Evolutionary conservation across 2,797 vertebrate species (phyloP).

Genomic region (Synanceia verrucosa): DNA sequence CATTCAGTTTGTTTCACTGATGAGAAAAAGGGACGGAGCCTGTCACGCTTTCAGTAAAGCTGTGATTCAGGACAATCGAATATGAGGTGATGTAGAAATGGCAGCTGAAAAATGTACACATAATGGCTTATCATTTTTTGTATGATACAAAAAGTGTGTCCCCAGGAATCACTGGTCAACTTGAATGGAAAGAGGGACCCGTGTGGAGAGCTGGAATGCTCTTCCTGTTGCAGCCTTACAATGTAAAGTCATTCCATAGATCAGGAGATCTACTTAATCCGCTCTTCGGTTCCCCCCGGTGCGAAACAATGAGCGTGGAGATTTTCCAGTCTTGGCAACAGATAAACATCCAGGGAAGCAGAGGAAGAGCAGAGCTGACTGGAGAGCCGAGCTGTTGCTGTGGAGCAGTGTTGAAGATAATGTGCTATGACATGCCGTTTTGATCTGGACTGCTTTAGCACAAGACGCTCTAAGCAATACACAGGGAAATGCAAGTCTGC

Average conservation of each 20-base stretch:
- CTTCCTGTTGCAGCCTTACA: slow-evolving; percentile 49
- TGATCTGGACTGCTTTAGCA: slow-evolving; percentile 75
- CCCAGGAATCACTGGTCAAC: neutral
- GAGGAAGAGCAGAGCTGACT: slow-evolving; percentile 60
- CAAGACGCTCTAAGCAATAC: slow-evolving; percentile 65
- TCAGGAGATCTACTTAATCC: slow-evolving; percentile 71
- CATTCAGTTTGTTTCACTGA: neutral
- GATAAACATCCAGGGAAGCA: slow-evolving; percentile 70
- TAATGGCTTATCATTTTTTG: neutral
- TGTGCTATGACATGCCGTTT: slow-evolving; percentile 66
- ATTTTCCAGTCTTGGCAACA: slow-evolving; percentile 70
- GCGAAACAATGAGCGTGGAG: slow-evolving; percentile 63
- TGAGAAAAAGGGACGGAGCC: neutral
- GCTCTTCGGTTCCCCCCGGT: slow-evolving; percentile 52
- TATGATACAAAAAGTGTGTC: neutral
- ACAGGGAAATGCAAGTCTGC: slow-evolving; percentile 62
- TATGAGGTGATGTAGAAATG: neutral
- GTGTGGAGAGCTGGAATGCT: slow-evolving; percentile 35
- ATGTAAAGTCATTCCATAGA: slow-evolving; percentile 62
- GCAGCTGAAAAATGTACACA: neutral
- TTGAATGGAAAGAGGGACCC: slow-evolving; percentile 33
- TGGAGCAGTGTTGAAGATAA: slow-evolving; percentile 66
- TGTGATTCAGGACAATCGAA: neutral
- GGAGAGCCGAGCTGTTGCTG: slow-evolving; percentile 48
- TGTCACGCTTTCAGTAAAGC: neutral